A percentile compares a stretch with the other conserved stretches of the same genome.
Evolutionary conservation across 1,140 invertebrate species (phyloP).

Genomic region (Lordiphosa collinella): DNA sequence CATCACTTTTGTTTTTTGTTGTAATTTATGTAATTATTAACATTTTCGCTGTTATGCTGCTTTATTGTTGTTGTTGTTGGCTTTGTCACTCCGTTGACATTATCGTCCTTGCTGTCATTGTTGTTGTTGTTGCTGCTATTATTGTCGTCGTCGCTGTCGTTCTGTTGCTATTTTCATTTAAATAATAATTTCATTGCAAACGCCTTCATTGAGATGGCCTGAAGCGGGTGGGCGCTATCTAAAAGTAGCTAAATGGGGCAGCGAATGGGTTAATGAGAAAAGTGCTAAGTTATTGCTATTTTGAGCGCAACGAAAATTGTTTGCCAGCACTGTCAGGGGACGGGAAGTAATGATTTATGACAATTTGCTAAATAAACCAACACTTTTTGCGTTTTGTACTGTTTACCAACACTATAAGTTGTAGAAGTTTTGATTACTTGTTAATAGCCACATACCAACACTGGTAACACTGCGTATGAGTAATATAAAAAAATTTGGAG

Average conservation of each 20-base stretch:
- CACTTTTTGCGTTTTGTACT: too few species aligned
- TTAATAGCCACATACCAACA: too few species aligned
- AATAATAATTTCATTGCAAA: constrained; percentile 76
- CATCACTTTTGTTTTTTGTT: constrained; percentile 37
- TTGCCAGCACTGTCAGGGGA: background rate
- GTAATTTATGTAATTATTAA: constrained; percentile 77
- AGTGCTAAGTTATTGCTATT: constrained; percentile 20
- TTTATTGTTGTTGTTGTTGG: constrained; percentile 24
- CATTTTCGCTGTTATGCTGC: constrained; percentile 57
- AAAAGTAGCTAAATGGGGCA: constrained; percentile 22
- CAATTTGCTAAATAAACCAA: too few species aligned
- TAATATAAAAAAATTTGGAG: too few species aligned
- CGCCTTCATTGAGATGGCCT: constrained; percentile 35
- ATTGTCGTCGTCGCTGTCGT: constrained; percentile 21
- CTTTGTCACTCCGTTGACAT: constrained; percentile 18
- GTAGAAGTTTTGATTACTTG: too few species aligned
- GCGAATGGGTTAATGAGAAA: constrained; percentile 37
- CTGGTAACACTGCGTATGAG: too few species aligned
- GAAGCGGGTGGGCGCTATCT: constrained; percentile 3
- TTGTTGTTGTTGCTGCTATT: constrained; percentile 42
- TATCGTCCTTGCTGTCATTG: constrained; percentile 41
- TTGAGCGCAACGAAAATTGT: constrained; percentile 16
- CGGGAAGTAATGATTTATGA: too few species aligned
- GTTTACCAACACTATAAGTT: too few species aligned
- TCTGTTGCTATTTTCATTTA: constrained; percentile 71